Conservation (phyloP, 2,113 vertebrate genomes). For the Eonycteris spelaea region DNA sequence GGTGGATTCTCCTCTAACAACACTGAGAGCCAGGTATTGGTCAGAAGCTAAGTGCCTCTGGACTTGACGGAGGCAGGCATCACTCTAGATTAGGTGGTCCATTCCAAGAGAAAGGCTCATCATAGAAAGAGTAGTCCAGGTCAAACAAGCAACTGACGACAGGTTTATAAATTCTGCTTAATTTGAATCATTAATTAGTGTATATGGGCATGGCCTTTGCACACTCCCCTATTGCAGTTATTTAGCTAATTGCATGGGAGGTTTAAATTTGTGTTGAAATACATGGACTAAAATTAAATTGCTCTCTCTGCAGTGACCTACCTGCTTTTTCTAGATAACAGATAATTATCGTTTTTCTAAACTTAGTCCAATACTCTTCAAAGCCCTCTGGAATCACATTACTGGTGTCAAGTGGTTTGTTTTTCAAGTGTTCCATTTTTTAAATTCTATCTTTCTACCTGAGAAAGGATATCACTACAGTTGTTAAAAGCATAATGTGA, state of each 20-base stretch:
- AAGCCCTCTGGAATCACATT: constrained; percentile 4
- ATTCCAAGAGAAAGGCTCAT: neutral
- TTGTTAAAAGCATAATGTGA: neutral
- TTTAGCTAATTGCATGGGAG: constrained; percentile 58
- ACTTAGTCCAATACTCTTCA: constrained; percentile 8
- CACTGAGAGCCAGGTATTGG: neutral
- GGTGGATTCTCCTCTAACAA: neutral
- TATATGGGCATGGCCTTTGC: neutral
- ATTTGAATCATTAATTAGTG: constrained; percentile 41
- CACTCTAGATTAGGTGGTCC: neutral
- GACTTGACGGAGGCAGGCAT: neutral
- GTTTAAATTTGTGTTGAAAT: constrained; percentile 39
- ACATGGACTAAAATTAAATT: constrained; percentile 47
- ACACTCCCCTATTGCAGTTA: constrained; percentile 28
- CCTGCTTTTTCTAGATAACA: constrained; percentile 29
- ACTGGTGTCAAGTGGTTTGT: neutral
- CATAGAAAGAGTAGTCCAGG: constrained; percentile 1
- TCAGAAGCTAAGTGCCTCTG: neutral
- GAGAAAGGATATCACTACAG: neutral
- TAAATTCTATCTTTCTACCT: neutral
- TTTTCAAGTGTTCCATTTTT: constrained; percentile 25
- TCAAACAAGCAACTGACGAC: neutral
- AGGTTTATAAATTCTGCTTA: constrained; percentile 40
- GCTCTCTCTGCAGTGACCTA: constrained; percentile 30
- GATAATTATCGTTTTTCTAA: constrained; percentile 59